phyloP scores from a whole-genome alignment of 30 jellyfish, hydroid and myxozoan genomes.

The Hydractinia echinata region DNA sequence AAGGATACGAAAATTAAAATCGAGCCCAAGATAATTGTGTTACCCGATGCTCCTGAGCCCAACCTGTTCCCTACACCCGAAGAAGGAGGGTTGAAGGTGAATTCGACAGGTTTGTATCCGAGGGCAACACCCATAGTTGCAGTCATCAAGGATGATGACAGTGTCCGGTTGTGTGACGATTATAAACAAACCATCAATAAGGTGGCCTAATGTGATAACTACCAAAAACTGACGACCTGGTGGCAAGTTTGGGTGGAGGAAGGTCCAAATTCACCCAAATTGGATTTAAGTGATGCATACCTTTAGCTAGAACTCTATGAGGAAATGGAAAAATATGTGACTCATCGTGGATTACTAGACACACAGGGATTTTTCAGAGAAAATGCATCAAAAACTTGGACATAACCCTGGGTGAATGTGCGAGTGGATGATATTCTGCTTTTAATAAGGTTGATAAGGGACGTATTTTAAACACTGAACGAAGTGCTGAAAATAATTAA shows the following conservation, averaged over 20 bases:
- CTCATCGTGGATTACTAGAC: slow-evolving; percentile 40
- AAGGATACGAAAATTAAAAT: slow-evolving; percentile 27
- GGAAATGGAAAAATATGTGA: neutral
- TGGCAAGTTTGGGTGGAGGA: slow-evolving; percentile 36
- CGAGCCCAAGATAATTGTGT: neutral
- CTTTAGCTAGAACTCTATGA: slow-evolving; percentile 40
- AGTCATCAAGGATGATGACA: slow-evolving; percentile 20
- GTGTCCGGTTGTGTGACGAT: slow-evolving; percentile 28
- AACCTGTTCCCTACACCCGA: slow-evolving; percentile 42
- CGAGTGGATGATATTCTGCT: slow-evolving; percentile 25
- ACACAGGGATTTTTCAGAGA: slow-evolving; percentile 41
- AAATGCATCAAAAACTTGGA: slow-evolving; percentile 30
- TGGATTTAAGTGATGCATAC: slow-evolving; percentile 43
- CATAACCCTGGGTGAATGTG: slow-evolving; percentile 2
- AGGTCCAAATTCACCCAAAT: slow-evolving; percentile 24
- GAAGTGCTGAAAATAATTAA: neutral
- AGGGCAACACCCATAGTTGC: slow-evolving; percentile 38
- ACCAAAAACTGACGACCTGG: slow-evolving; percentile 25
- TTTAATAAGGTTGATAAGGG: neutral
- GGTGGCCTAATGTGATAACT: slow-evolving; percentile 14
- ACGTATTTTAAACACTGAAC: neutral
- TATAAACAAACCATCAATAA: slow-evolving; percentile 28
- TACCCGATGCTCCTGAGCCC: slow-evolving; percentile 19
- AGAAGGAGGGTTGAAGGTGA: slow-evolving; percentile 29
- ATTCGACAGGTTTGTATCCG: neutral